Evolutionary conservation across 2,888 invertebrate genomes (phyloP), one percentile per base, ranked within the genome.

Genomic region (Siphlonurus alternatus): DNA sequence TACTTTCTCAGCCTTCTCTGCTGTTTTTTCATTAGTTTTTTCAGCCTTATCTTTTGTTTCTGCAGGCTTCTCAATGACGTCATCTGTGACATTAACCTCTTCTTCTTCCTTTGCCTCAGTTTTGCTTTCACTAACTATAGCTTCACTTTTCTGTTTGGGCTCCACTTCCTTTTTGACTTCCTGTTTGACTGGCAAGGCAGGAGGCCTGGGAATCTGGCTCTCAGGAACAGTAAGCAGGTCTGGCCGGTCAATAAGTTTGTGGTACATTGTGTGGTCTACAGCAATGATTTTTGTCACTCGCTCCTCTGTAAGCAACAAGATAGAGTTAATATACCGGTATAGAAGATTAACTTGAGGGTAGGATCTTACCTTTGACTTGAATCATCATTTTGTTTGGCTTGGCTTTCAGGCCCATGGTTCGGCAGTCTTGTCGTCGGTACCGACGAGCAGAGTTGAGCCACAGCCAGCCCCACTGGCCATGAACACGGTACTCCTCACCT

Each of bases 401-500:
- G 66, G 80, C 80, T n/a, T 82, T 74, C 22, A 88, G 76, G 0
- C 87, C 87, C 51, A 81, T 72, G 51, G 78, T 76, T 65, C 78
- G 77, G 65, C 79, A 79, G 70, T 82, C 80, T 68, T 76, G 70
- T 71, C 76, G 77, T 75, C 78, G 82, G 69, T 82, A 81, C 70
- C 83, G 83, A 66, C 90, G 80, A 65, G 86, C 83, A 2, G 83
- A 77, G 0, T 91, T 87, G 65, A 91, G 81, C 94, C 95, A 96
- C 62, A 90, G 77, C 98, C 98, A 99, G n/a, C 97, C 98, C 86
- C 96, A 95, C 70, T 91, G 88, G 0, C 97, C 97, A 72, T 94
- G 94, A 59, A 98, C 86, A 68, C 99, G 83, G 74, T 97, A 99
- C 72, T 98, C 97, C 77, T 99, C 99, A 0, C 98, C 98, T 76